A percentile compares a stretch with the other conserved stretches of the same genome.
phyloP scores from a whole-genome alignment of 2,797 vertebrate genomes.

The Anguilla marmorata region DNA sequence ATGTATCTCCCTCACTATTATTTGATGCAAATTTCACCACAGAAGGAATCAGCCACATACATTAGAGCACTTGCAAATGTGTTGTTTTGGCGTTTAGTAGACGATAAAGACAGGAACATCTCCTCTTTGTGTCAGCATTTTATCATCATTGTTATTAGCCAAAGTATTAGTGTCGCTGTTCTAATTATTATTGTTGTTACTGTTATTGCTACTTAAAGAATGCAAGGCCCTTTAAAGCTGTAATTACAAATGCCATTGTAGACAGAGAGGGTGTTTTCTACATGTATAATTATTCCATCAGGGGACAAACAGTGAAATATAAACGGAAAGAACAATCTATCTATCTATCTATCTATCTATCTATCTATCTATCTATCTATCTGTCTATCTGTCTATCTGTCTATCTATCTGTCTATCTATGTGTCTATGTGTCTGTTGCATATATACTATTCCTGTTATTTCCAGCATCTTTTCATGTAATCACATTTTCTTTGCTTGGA shows the following conservation, averaged over 20 bases:
- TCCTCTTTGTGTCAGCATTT: conserved; percentile 16
- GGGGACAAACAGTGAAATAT: conserved; percentile 7
- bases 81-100: conserved; percentile 22
- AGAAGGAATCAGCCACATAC: conserved; percentile 40
- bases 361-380: background rate
- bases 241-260: conserved; percentile 28
- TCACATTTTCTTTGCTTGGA: background rate
- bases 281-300: conserved; percentile 32
- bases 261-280: conserved; percentile 6
- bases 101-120: conserved; percentile 14
- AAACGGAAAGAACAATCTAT: background rate
- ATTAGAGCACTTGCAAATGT: conserved; percentile 13
- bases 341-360: background rate
- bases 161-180: conserved; percentile 1
- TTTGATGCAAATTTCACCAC: conserved; percentile 48
- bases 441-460: background rate
- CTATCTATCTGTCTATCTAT: too few relatives aligned
- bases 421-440: too few relatives aligned
- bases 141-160: conserved; percentile 15
- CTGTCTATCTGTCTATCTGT: background rate
- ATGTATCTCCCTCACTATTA: conserved; percentile 46
- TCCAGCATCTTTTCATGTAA: background rate
- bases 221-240: background rate
- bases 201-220: conserved; percentile 26
- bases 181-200: conserved; percentile 30